Conservation (phyloP, 2,888 invertebrate genomes). For the Clitarchus hookeri region DNA sequence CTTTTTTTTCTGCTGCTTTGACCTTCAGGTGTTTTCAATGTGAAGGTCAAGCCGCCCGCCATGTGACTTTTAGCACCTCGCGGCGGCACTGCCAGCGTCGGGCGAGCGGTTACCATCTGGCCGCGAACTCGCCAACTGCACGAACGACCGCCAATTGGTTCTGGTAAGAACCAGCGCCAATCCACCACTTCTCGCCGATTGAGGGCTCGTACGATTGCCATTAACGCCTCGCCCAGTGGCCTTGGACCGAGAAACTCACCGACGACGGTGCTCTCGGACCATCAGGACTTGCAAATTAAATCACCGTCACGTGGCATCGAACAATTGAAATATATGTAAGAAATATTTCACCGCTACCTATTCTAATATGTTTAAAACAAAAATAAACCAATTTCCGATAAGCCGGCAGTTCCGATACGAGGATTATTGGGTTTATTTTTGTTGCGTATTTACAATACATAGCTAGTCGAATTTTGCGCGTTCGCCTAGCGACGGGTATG, state of each 20-base stretch:
- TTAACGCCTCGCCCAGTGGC: neutral
- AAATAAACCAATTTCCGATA: no score
- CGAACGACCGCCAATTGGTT: neutral
- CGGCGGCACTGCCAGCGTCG: neutral
- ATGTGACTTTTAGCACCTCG: neutral
- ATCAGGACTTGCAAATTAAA: no score
- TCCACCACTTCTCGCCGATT: neutral
- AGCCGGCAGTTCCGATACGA: no score
- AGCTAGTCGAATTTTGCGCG: no score
- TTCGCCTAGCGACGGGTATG: no score
- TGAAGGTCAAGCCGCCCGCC: neutral
- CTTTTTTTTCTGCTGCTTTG: neutral
- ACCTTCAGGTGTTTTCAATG: neutral
- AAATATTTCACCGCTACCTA: no score
- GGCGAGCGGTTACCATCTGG: neutral
- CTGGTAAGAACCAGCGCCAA: neutral
- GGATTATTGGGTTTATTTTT: no score
- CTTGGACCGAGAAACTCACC: neutral
- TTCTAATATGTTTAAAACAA: no score
- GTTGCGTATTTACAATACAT: no score
- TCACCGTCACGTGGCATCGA: no score
- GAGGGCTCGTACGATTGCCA: no score
- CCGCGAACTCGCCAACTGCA: neutral
- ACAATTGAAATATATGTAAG: no score
- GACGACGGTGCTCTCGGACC: neutral